phyloP scores from a whole-genome alignment of 2,113 vertebrate genomes.

The Scatophagus argus region DNA sequence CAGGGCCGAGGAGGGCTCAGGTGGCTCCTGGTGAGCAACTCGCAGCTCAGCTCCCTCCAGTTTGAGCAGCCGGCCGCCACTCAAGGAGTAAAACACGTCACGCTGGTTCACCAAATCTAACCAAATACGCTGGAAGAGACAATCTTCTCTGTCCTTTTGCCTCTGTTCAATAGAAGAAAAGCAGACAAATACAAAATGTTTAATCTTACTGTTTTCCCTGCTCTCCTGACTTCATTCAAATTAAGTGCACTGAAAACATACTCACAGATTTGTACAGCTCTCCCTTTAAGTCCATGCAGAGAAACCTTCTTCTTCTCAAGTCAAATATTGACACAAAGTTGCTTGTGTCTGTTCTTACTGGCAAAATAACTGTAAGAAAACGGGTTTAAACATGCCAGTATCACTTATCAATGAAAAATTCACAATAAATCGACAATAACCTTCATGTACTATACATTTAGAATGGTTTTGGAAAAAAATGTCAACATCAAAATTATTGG shows the following conservation, averaged over 20 bases:
- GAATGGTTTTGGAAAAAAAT: not conserved
- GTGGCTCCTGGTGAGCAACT: constrained; percentile 59
- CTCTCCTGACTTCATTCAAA: not conserved
- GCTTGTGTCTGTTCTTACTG: constrained; percentile 78
- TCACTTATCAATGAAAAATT: not conserved
- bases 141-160: constrained; percentile 34
- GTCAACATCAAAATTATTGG: not conserved
- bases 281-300: constrained; percentile 87
- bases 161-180: constrained; percentile 39
- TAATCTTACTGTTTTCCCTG: not conserved
- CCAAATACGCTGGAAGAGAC: constrained; percentile 57
- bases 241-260: constrained; percentile 40
- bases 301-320: constrained; percentile 84
- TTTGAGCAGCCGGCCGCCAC: constrained; percentile 79
- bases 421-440: not conserved
- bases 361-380: constrained; percentile 67
- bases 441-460: not conserved
- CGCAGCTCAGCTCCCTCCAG: constrained; percentile 73
- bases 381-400: not conserved
- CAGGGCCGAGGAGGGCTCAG: constrained; percentile 76
- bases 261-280: constrained; percentile 89
- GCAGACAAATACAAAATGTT: constrained; percentile 1
- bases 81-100: constrained; percentile 83
- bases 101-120: constrained; percentile 43
- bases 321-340: constrained; percentile 87